Evolutionary conservation across 2,113 vertebrate genomes (phyloP).

Genomic region (Daphoenositta chrysoptera): DNA sequence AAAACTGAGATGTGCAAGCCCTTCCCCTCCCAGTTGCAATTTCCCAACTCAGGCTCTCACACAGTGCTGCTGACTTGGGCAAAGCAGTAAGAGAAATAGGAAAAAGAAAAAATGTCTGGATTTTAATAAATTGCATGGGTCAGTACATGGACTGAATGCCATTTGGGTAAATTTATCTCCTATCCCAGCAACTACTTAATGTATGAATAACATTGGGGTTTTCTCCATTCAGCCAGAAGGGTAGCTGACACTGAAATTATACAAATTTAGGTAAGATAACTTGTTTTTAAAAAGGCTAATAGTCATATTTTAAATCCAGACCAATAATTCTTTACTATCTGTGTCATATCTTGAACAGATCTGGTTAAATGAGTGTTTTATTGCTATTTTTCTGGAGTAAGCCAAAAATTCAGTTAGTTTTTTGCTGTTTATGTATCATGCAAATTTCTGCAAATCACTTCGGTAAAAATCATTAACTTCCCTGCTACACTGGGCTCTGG

Average conservation of each 20-base stretch:
- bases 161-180: neutral
- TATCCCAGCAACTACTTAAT: neutral
- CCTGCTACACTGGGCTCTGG: neutral
- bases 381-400: neutral
- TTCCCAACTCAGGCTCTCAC: neutral
- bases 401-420: neutral
- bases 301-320: neutral
- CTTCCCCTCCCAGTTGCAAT: neutral
- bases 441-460: neutral
- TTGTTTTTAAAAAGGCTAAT: neutral
- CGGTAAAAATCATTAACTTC: neutral
- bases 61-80: neutral
- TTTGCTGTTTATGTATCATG: neutral
- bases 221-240: neutral
- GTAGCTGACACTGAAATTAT: neutral
- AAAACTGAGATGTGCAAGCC: neutral
- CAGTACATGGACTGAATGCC: neutral
- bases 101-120: neutral
- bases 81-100: neutral
- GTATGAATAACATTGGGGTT: fast-evolving
- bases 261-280: neutral
- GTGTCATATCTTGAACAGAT: neutral
- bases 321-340: neutral
- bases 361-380: neutral
- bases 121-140: neutral